Percentiles rank a stretch among this genome's conserved stretches.
Conservation (phyloP, 2,797 vertebrate genomes). For the Eurystomus glaucurus region DNA sequence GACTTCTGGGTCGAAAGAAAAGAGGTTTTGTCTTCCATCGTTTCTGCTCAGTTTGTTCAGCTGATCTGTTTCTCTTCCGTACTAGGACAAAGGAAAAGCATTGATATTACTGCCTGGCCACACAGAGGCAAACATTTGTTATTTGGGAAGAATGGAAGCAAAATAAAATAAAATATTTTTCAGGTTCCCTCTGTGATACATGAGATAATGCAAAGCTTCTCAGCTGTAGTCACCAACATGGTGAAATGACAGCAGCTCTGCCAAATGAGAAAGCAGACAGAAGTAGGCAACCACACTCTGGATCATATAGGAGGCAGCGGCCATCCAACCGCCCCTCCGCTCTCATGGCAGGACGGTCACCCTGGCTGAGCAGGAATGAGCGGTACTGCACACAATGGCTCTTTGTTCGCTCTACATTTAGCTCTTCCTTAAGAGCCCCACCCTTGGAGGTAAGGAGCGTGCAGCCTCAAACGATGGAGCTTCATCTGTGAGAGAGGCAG, state of each 20-base stretch:
- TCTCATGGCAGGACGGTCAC: accelerated
- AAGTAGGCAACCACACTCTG: neutral
- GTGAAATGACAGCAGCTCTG: neutral
- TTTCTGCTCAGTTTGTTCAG: slow-evolving; percentile 95
- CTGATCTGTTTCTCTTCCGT: slow-evolving; percentile 95
- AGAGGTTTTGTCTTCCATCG: slow-evolving; percentile 94
- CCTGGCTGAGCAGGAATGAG: neutral
- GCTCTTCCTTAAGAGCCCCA: neutral
- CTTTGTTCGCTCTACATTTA: accelerated
- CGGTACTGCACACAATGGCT: neutral
- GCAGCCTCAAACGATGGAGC: neutral
- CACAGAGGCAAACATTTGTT: neutral
- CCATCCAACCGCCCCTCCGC: neutral
- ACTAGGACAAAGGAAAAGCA: slow-evolving; percentile 83
- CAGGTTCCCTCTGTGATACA: neutral
- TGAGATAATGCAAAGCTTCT: neutral
- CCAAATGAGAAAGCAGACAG: neutral
- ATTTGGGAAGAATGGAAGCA: neutral
- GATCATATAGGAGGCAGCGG: neutral
- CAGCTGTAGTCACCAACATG: accelerated
- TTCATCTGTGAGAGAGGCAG: neutral
- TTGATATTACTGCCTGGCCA: neutral
- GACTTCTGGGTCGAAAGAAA: slow-evolving; percentile 94
- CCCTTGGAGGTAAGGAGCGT: neutral
- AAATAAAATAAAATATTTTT: neutral